A percentile compares a stretch with the other conserved stretches of the same genome.
These are phyloP conservation scores for Mus minutoides DNA, from an alignment of 2,797 vertebrate genomes.

Conservation along the genomic window DNA sequence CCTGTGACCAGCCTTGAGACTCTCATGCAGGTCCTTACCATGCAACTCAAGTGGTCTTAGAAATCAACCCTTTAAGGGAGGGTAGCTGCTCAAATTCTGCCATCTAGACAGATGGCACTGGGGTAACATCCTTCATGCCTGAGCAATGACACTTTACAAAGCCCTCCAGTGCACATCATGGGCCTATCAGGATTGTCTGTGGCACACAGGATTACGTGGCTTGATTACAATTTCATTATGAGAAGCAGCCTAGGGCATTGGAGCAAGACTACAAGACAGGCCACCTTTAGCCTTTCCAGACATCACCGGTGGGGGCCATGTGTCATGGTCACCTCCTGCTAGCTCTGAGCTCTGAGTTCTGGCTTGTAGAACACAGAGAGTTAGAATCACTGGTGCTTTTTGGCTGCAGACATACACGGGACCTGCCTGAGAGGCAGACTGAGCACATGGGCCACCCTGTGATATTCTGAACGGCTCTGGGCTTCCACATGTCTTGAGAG, in stretches of 20 bases:
- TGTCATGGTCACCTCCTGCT: rapidly evolving
- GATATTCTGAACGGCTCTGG: not conserved
- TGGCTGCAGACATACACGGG: no score
- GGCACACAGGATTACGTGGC: not conserved
- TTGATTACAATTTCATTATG: not conserved
- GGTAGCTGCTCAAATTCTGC: no score
- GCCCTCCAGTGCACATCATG: not conserved
- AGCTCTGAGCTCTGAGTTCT: not conserved
- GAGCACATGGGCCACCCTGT: not conserved
- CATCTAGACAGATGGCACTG: not conserved
- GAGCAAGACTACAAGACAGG: not conserved
- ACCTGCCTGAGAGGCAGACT: not conserved
- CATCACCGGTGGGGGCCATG: rapidly evolving
- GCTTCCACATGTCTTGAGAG: not conserved
- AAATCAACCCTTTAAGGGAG: not conserved
- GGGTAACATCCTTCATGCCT: not conserved
- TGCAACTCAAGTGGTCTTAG: not conserved
- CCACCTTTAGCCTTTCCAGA: not conserved
- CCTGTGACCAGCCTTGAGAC: not conserved
- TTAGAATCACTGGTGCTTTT: rapidly evolving
- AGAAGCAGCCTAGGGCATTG: not conserved
- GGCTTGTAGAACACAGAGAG: not conserved
- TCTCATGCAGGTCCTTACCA: not conserved
- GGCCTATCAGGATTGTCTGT: no score
- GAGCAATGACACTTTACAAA: not conserved